Conservation (phyloP, 2,113 vertebrate genomes). For the Ibidorhyncha struthersii region DNA sequence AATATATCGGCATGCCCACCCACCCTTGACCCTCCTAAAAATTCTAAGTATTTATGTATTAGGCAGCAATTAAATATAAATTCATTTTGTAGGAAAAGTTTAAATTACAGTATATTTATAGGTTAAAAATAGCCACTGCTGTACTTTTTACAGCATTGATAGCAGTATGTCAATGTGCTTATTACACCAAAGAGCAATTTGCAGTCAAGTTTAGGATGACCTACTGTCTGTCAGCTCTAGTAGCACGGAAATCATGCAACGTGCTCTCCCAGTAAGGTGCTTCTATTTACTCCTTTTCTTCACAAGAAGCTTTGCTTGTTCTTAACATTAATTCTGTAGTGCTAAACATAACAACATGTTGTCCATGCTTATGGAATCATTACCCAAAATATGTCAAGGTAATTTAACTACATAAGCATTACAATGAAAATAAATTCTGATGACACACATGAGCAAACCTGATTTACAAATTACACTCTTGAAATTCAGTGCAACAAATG, state of each 20-base stretch:
- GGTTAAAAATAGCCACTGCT: conserved; percentile 63
- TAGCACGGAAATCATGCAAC: conserved; percentile 3
- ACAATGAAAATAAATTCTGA: conserved; percentile 57
- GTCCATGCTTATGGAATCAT: conserved; percentile 40
- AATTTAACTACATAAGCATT: conserved; percentile 58
- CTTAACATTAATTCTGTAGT: conserved; percentile 21
- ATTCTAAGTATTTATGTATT: conserved; percentile 57
- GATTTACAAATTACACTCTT: conserved; percentile 59
- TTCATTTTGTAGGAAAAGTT: conserved; percentile 69
- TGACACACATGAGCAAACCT: conserved; percentile 32
- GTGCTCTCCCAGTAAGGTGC: conserved; percentile 63
- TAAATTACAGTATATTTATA: conserved; percentile 71
- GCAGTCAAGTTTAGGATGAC: conserved; percentile 44
- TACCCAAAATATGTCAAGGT: conserved; percentile 22
- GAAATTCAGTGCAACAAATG: conserved; percentile 72
- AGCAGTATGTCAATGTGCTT: conserved; percentile 63
- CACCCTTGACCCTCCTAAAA: conserved; percentile 35
- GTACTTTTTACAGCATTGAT: conserved; percentile 53
- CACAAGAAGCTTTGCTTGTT: background rate
- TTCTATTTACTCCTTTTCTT: conserved; percentile 3
- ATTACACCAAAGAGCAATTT: conserved; percentile 56
- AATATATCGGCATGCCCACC: background rate
- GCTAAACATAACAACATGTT: conserved; percentile 11
- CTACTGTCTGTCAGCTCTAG: background rate
- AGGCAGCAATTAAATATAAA: conserved; percentile 73